These are phyloP conservation scores for Syritta pipiens DNA, from an alignment of 2,888 invertebrate species.

Conservation along the genomic window DNA sequence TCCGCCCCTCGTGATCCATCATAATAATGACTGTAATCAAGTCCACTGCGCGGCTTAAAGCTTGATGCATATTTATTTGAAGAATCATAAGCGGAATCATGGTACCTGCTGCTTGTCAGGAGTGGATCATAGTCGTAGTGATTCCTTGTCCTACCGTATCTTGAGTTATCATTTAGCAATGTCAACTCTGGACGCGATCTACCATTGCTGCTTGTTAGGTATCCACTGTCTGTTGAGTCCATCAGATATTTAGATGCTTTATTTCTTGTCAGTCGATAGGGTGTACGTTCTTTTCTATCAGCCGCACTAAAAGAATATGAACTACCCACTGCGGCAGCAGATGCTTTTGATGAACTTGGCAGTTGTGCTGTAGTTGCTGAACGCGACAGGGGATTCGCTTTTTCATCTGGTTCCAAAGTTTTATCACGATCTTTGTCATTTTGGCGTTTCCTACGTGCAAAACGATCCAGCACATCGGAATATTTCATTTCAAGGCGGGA, in stretches of 20 bases:
- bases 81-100: conserved; percentile 76
- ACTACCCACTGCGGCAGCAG: conserved; percentile 80
- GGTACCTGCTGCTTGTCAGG: conserved; percentile 71
- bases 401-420: conserved; percentile 84
- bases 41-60: conserved; percentile 71
- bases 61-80: conserved; percentile 70
- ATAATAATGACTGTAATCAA: conserved; percentile 71
- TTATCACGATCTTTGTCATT: conserved; percentile 82
- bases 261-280: conserved; percentile 75
- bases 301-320: conserved; percentile 81
- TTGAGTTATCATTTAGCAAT: conserved; percentile 75
- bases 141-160: conserved; percentile 70
- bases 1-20: conserved; percentile 72
- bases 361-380: conserved; percentile 88
- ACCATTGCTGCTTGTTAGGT: conserved; percentile 73
- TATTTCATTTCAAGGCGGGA: conserved; percentile 89
- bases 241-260: conserved; percentile 75
- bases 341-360: conserved; percentile 83
- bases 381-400: conserved; percentile 81
- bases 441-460: conserved; percentile 81
- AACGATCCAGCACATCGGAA: conserved; percentile 86
- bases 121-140: conserved; percentile 71
- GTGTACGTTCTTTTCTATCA: conserved; percentile 79
- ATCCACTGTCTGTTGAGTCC: conserved; percentile 76
- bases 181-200: conserved; percentile 70